Evolutionary conservation across 2,113 vertebrate genomes (phyloP), one percentile per base, ranked within the genome.

Genomic region (Stercorarius parasiticus): DNA sequence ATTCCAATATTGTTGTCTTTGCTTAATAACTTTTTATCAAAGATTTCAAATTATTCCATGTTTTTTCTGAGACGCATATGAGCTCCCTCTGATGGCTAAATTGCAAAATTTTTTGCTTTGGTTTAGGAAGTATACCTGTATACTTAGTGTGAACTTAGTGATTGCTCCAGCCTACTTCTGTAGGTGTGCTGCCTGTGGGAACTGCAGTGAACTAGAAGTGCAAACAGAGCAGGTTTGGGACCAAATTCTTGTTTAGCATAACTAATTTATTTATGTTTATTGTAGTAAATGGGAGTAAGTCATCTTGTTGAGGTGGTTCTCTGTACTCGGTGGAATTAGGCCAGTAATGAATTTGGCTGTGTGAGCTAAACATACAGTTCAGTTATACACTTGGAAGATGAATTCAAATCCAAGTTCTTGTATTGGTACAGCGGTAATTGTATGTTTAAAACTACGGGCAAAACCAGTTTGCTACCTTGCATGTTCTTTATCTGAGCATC

Each of bases 71-170:
- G 83, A 52, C 81, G 73, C 20, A 6, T 86, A 5, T 43, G 94
- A 95, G 91, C 96, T 94, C 96, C 95, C 94, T 92, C 95, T 96
- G 67, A 95, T 97, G 97, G 94, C 36, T 82, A 82, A 76, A 58
- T 21, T 52, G 80, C 64, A 82, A 61, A 91, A 40, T 84, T 43
- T 4, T 76, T 77, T 66, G 49, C n/a, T 55, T 58, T 50, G 42
- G 34, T 13, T 72, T 53, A 50, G 30, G 20, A 70, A 61, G 14
- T 4, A 0, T 26, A 15, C 1, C 27, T 83, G 15, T 7, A 1
- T 30, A 8, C 12, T 26, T 25, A 50, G 38, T 4, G 49, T 73
- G 42, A 67, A 40, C 16, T 13, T 15, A 10, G 27, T 49, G 53
- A 73, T 55, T 74, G 71, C 43, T 83, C 36, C 74, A 62, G 43